Evolutionary conservation across 2,888 invertebrate species (phyloP).

Genomic region (Antheraea yamamai): DNA sequence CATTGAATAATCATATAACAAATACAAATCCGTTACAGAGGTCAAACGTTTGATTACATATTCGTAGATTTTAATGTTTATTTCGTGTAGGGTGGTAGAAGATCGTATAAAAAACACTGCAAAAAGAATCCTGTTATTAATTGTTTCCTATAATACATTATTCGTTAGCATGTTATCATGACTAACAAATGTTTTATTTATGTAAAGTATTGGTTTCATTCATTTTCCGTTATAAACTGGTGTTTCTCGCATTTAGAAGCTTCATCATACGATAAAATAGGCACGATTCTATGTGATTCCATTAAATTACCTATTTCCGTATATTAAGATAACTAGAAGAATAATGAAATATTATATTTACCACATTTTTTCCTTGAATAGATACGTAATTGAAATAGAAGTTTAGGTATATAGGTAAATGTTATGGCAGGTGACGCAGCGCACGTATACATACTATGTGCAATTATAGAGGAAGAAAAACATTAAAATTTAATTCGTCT

Average conservation of each 20-base stretch:
- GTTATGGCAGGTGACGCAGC: neutral
- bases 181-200: constrained; percentile 14
- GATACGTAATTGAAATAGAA: neutral
- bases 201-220: constrained; percentile 8
- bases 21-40: neutral
- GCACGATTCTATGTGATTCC: constrained; percentile 8
- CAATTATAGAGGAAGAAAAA: too few relatives aligned
- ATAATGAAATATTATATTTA: constrained; percentile 16
- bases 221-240: constrained; percentile 11
- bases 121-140: constrained; percentile 11
- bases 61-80: neutral
- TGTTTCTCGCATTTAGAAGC: neutral
- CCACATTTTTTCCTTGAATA: constrained; percentile 23
- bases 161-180: neutral
- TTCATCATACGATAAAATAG: constrained; percentile 8
- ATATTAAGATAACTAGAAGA: constrained; percentile 1
- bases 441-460: neutral
- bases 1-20: neutral
- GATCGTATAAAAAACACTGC: neutral
- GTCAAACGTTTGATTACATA: neutral
- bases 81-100: neutral
- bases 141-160: constrained; percentile 1
- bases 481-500: too few relatives aligned
- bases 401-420: neutral
- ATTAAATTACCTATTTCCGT: constrained; percentile 5